phyloP scores from a whole-genome alignment of 1,140 invertebrate genomes.

The Anadara kagoshimensis region DNA sequence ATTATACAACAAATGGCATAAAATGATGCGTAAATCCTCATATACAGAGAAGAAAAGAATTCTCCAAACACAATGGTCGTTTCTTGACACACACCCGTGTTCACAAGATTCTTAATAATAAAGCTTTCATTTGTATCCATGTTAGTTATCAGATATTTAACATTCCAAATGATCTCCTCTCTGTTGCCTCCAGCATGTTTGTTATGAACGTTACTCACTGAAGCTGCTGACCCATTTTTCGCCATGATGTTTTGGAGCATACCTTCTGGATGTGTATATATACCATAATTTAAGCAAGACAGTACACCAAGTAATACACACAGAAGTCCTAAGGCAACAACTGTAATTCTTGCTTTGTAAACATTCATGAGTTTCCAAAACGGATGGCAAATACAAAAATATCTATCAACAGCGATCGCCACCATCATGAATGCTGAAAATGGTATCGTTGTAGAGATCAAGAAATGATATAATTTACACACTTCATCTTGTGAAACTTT shows the following conservation, averaged over 20 bases:
- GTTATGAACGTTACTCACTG: background rate
- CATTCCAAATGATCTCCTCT: background rate
- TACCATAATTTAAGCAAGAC: constrained; percentile 49
- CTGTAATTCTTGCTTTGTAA: constrained; percentile 51
- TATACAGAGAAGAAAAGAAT: constrained; percentile 40
- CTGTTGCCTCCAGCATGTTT: background rate
- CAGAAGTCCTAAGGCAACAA: constrained; percentile 39
- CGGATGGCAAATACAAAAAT: constrained; percentile 64
- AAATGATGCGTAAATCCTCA: constrained; percentile 53
- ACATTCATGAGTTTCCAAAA: constrained; percentile 56
- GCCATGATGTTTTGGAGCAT: background rate
- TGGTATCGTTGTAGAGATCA: constrained; percentile 56
- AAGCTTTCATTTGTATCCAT: background rate
- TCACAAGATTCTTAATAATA: background rate
- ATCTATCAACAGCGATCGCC: constrained; percentile 62
- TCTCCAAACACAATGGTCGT: constrained; percentile 19
- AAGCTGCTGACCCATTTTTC: constrained; percentile 1
- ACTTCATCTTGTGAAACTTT: constrained; percentile 41
- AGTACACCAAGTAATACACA: constrained; percentile 52
- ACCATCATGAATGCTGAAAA: constrained; percentile 63
- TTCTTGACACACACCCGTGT: background rate
- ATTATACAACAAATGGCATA: constrained; percentile 56
- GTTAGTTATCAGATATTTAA: background rate
- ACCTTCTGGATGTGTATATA: constrained; percentile 22
- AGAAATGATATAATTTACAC: constrained; percentile 63